These are phyloP conservation scores for Alcis repandata DNA, from an alignment of 2,888 invertebrate genomes.

Conservation along the genomic window DNA sequence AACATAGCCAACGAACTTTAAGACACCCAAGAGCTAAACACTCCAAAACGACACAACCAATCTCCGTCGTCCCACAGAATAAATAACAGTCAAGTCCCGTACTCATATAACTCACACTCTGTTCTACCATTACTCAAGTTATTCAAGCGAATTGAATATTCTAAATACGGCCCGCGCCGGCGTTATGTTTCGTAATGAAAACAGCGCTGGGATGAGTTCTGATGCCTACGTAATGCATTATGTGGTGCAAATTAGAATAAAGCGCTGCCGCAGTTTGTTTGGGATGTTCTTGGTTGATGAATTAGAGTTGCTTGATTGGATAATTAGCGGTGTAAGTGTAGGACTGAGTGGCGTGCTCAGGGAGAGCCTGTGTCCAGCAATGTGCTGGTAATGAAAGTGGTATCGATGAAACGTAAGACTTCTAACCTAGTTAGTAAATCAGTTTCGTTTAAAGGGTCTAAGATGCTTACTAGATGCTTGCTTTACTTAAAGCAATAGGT, in stretches of 20 bases:
- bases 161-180: slow-evolving; percentile 49
- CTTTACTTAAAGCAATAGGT: no score
- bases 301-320: slow-evolving; percentile 9
- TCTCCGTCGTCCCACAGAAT: slow-evolving; percentile 14
- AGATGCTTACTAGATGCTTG: no score
- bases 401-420: no score
- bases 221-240: slow-evolving; percentile 27
- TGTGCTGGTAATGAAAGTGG: no score
- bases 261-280: slow-evolving; percentile 17
- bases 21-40: slow-evolving; percentile 19
- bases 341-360: not conserved
- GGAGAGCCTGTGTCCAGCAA: no score
- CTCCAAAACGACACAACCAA: slow-evolving; percentile 32
- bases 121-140: slow-evolving; percentile 64
- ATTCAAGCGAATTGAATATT: slow-evolving; percentile 68
- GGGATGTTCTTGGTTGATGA: slow-evolving; percentile 5
- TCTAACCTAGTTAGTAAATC: no score
- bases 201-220: slow-evolving; percentile 34
- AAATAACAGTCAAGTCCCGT: slow-evolving; percentile 2
- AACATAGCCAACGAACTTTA: not conserved
- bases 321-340: not conserved
- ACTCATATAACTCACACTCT: slow-evolving; percentile 58
- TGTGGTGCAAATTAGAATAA: slow-evolving; percentile 30
- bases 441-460: no score
- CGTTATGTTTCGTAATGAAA: slow-evolving; percentile 38